Conservation (phyloP, 92 coral and sea anemone species). For the Umimayanthus kanabou region DNA sequence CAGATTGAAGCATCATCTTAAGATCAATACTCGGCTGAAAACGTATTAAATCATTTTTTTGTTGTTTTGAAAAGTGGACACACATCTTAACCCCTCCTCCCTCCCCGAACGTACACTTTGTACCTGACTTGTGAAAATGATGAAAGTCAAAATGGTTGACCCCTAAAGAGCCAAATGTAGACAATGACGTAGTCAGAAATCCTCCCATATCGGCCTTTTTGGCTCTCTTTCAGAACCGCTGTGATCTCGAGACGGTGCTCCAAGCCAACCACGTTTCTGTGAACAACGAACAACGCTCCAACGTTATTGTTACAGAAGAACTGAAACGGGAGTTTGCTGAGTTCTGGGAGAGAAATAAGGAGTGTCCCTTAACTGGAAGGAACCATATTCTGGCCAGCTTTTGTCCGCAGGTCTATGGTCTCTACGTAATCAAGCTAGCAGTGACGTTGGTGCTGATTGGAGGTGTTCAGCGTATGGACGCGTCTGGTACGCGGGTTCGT, state of each 20-base stretch:
- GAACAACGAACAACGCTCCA: slow-evolving; percentile 91
- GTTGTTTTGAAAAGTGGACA: no score
- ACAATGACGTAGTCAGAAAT: no score
- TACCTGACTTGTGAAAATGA: no score
- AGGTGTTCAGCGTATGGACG: slow-evolving; percentile 87
- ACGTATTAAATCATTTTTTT: no score
- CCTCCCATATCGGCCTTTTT: no score
- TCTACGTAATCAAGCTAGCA: slow-evolving; percentile 92
- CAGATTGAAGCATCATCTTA: no score
- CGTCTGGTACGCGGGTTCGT: slow-evolving; percentile 88
- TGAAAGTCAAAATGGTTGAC: no score
- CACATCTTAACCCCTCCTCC: no score
- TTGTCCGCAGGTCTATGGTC: slow-evolving; percentile 96
- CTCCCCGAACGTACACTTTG: no score
- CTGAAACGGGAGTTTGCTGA: slow-evolving; percentile 85
- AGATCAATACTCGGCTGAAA: no score
- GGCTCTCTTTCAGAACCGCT: slow-evolving; percentile 61
- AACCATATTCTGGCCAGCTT: slow-evolving; percentile 92
- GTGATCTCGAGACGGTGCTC: slow-evolving; percentile 91
- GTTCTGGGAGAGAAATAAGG: slow-evolving; percentile 76
- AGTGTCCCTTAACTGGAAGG: slow-evolving; percentile 74
- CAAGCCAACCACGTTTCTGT: slow-evolving; percentile 93
- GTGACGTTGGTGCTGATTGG: slow-evolving; percentile 87
- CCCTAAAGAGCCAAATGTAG: no score
- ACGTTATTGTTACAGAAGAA: slow-evolving; percentile 85